These are phyloP conservation scores for Drosophila ohnishii DNA, from an alignment of 1,140 invertebrate species.

Conservation along the genomic window DNA sequence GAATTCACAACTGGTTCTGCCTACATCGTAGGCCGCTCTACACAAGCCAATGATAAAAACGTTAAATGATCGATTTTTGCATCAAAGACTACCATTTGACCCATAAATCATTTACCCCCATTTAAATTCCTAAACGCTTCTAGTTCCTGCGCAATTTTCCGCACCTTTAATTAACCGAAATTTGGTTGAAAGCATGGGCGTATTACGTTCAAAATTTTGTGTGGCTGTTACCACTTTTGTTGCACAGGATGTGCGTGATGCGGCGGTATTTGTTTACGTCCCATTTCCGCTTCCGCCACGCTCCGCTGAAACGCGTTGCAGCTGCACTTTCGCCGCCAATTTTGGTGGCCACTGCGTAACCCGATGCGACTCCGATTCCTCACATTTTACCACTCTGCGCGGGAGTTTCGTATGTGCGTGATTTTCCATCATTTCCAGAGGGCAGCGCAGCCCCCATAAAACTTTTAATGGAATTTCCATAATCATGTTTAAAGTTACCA, in stretches of 20 bases:
- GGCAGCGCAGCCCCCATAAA: conserved; percentile 19
- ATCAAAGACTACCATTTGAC: too few species aligned
- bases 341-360: conserved; percentile 42
- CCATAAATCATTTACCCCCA: not conserved
- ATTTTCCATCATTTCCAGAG: conserved; percentile 61
- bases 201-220: conserved; percentile 11
- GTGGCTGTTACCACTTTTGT: conserved; percentile 24
- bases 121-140: not conserved
- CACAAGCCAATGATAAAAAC: not conserved
- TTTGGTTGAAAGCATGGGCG: not conserved
- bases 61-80: too few species aligned
- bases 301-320: conserved; percentile 16
- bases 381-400: not conserved
- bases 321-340: conserved; percentile 25
- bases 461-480: conserved; percentile 74
- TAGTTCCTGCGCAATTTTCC: not conserved
- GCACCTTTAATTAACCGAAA: not conserved
- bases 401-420: conserved; percentile 52
- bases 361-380: conserved; percentile 28
- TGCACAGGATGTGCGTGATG: conserved; percentile 62
- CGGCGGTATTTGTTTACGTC: conserved; percentile 67
- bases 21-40: too few species aligned
- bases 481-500: conserved; percentile 60
- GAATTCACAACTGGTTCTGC: not conserved
- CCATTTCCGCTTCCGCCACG: conserved; percentile 66